Evolutionary conservation across 2,797 vertebrate species (phyloP).

Genomic region (Crocodylus rhombifer): DNA sequence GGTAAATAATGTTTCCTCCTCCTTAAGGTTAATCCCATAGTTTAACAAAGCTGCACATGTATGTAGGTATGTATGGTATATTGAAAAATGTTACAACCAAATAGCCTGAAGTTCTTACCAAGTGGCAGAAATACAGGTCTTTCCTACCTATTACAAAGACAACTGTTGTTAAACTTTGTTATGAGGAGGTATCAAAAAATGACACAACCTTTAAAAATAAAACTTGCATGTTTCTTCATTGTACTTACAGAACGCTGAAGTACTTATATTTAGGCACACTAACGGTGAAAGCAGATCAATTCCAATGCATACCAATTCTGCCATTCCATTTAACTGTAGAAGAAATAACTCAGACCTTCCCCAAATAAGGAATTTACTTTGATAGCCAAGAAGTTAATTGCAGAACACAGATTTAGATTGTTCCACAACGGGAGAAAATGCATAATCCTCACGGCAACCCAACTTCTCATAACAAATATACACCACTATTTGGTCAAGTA

Average conservation of each 20-base stretch:
- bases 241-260: slow-evolving; percentile 1
- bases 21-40: no score
- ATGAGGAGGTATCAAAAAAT: background rate
- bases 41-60: no score
- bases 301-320: slow-evolving; percentile 1
- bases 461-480: slow-evolving; percentile 28
- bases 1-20: no score
- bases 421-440: background rate
- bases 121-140: background rate
- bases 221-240: background rate
- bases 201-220: slow-evolving; percentile 16
- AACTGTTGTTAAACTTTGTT: background rate
- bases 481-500: slow-evolving; percentile 37
- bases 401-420: background rate
- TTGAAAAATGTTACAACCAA: background rate
- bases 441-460: background rate
- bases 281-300: background rate
- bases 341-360: background rate
- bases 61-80: no score
- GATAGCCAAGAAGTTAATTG: background rate
- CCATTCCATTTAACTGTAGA: slow-evolving; percentile 14
- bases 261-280: no score
- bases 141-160: slow-evolving; percentile 5
- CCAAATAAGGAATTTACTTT: slow-evolving; percentile 8
- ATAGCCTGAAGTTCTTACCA: background rate